Evolutionary conservation across 2,113 vertebrate genomes (phyloP), one percentile per base, ranked within the genome.

Genomic region (Actenoides lindsayi): DNA sequence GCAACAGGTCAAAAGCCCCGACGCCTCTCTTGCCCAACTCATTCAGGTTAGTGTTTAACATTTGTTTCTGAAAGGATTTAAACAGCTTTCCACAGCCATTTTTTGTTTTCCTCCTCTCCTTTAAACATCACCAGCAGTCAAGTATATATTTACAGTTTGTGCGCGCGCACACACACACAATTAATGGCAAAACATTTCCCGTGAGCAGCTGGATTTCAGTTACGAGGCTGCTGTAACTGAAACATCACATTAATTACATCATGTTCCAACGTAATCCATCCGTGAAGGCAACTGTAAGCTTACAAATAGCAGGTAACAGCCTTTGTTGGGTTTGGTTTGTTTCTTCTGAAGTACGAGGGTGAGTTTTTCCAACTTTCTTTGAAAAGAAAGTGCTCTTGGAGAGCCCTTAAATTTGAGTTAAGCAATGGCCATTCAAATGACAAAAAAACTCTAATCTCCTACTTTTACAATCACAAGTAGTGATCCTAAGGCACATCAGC

Each of bases 401-500:
- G 88, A 96, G 95, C 96, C 94, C 95, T 97, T 95, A 27, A 74
- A 83, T 80, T 41, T 88, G 85, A 90, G 83, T 89, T 87, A 70
- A 83, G 75, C 85, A 92, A 96, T 96, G 97, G 91, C 94, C 73
- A 88, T 68, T 82, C 74, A 90, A 93, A 81, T 28, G 77, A 95
- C 87, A 37, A 37, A 87, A 78, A 93, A 90, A 93, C 3, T 51
- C 69, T 74, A 87, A 69, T 77, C 80, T 94, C 73, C 87, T 93
- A 80, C 46, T 83, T 83, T 85, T 90, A 96, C 96, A 91, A 88
- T 97, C 97, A 96, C 97, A 96, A 51, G 89, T 76, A 93, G 97
- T 93, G 96, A 96, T 97, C 87, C 97, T 98, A 98, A 98, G 98
- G 98, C 98, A 98, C 98, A 81, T 97, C 92, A 94, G 97, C 90